Conservation (phyloP, 2,113 vertebrate genomes). For the Elanus axillaris region DNA sequence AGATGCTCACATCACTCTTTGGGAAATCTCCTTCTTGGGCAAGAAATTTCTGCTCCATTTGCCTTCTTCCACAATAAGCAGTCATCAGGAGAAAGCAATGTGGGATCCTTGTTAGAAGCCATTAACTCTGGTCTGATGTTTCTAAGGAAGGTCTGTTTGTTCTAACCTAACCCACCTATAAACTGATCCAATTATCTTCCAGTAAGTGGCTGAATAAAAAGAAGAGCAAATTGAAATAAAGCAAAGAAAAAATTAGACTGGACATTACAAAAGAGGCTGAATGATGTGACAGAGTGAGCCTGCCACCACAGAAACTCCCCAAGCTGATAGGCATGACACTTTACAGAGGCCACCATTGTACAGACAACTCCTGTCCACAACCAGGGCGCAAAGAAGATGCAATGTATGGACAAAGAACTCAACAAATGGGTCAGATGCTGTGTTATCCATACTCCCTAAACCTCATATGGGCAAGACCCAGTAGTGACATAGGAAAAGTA, state of each 20-base stretch:
- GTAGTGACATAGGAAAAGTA: neutral
- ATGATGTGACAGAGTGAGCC: neutral
- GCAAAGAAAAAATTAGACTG: neutral
- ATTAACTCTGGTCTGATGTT: neutral
- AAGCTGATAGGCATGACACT: neutral
- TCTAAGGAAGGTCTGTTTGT: neutral
- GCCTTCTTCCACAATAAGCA: neutral
- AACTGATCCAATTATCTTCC: neutral
- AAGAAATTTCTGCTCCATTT: neutral
- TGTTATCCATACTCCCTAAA: neutral
- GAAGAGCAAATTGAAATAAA: neutral
- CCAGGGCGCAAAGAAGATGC: neutral
- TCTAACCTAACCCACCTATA: neutral
- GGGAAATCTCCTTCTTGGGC: neutral
- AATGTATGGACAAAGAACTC: neutral
- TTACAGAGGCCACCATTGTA: neutral
- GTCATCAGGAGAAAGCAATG: neutral
- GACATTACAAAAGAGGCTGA: neutral
- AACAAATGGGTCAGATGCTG: fast-evolving
- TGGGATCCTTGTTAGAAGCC: neutral
- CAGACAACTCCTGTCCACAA: neutral
- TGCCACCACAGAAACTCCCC: neutral
- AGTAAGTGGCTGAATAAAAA: neutral
- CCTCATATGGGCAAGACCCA: neutral
- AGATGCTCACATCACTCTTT: neutral